A percentile compares a stretch with the other conserved stretches of the same genome.
These are phyloP conservation scores for Grantiella picta DNA, from an alignment of 2,113 vertebrate genomes.

Conservation along the genomic window DNA sequence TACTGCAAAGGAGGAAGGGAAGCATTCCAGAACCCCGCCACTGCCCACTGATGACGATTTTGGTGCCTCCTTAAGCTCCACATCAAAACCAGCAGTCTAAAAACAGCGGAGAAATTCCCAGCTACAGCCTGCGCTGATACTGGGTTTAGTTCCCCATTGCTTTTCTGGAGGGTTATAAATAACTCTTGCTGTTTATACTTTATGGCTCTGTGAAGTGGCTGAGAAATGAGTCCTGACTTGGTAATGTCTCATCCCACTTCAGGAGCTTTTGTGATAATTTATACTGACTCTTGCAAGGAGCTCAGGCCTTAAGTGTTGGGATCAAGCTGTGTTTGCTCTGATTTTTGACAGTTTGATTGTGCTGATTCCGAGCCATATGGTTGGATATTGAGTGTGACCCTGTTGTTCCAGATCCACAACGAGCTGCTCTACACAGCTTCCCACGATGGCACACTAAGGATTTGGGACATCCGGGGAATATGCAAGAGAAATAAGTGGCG, in stretches of 20 bases:
- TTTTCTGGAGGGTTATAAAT: conserved; percentile 13
- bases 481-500: conserved; percentile 51
- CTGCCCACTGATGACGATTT: neutral
- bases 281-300: neutral
- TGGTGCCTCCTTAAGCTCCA: neutral
- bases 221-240: conserved; percentile 19
- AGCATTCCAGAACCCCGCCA: neutral
- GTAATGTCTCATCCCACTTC: neutral
- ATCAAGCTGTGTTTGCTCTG: neutral
- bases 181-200: conserved; percentile 1
- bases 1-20: neutral
- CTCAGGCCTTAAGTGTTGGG: neutral
- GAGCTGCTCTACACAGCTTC: conserved; percentile 80
- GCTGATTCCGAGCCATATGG: rapidly evolving
- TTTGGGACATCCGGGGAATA: conserved; percentile 77
- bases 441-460: conserved; percentile 73
- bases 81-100: neutral
- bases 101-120: neutral
- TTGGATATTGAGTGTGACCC: neutral
- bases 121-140: neutral
- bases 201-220: conserved; percentile 22
- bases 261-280: conserved; percentile 37
- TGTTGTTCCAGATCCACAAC: conserved; percentile 73
- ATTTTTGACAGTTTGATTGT: neutral
- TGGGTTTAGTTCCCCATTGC: neutral